These are phyloP conservation scores for Cuniculus paca DNA, from an alignment of 2,797 vertebrate species.

Conservation along the genomic window DNA sequence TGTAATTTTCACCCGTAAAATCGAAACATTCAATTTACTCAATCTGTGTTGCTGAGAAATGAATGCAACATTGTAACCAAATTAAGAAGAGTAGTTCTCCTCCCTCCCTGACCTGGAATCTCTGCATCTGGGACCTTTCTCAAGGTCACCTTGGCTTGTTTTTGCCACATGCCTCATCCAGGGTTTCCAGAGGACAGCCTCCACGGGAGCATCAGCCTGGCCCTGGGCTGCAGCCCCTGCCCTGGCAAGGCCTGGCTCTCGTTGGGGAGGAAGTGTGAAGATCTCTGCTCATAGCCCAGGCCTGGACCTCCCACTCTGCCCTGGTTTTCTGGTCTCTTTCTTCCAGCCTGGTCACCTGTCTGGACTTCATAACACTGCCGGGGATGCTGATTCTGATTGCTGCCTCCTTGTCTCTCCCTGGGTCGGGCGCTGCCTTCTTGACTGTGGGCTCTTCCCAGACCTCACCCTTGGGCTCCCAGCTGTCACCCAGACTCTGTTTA, in stretches of 20 bases:
- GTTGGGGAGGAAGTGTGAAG: background rate
- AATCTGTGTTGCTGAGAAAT: background rate
- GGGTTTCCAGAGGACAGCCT: background rate
- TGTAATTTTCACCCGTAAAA: background rate
- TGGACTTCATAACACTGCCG: background rate
- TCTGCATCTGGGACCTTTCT: background rate
- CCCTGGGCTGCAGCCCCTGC: background rate
- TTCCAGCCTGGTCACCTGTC: background rate
- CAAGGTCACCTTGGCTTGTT: fast-evolving
- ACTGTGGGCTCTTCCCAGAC: background rate
- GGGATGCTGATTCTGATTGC: background rate
- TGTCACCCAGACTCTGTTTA: background rate
- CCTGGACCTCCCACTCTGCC: background rate
- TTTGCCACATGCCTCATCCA: background rate
- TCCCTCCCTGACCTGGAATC: background rate
- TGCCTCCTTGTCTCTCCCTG: background rate
- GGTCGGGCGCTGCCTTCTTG: background rate
- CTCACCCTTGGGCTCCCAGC: background rate
- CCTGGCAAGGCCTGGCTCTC: background rate
- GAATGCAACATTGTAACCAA: background rate
- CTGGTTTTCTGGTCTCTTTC: background rate
- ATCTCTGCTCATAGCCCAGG: background rate
- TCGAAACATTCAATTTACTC: background rate
- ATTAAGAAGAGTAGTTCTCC: background rate
- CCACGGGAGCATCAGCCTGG: background rate